Evolutionary conservation across 2,888 invertebrate genomes (phyloP), one percentile per base, ranked within the genome.

Genomic region (Mactromeris polynyma): DNA sequence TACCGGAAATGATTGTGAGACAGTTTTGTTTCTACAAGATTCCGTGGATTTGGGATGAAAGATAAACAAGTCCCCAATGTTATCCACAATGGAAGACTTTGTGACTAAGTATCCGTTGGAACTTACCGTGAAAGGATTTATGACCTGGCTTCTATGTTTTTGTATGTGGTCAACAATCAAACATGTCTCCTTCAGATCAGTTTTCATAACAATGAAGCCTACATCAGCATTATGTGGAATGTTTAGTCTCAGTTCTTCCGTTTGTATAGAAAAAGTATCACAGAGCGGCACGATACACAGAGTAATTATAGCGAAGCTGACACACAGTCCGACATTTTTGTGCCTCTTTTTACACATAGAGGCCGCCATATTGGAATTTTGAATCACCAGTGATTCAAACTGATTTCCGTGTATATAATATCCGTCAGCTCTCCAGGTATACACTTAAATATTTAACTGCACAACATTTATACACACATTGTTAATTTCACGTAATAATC

Each of bases 321-420:
- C 83, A 38, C 31, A 38, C 58, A 33, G 19, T 26, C 40, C 33
- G 7, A 84, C 33, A 79, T 73, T 51, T 82, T 78, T 83, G 38
- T 69, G 64, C 77, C 81, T 82, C 21, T 82, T 81, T 88, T 81
- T 81, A 83, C 87, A 88, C 46, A 82, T 69, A 84, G 89, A 88
- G 31, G 87, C 58, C 90, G 92, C 92, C 92, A 92, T 92, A 88
- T 92, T 92, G 92, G 86, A 92, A 89, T 90, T 73, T 92, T 90
- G 86, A 87, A 87, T 89, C 85, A 87, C 90, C 86, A 58, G 83
- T 89, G 87, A 89, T 87, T 85, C 85, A 87, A 88, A 85, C 82
- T 33, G 78, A 82, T 54, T 78, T 78, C 82, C 58, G 36, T 46
- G 38, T 77, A n/a, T 69, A 64, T 81, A 11, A n/a, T 81, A 69